These are phyloP conservation scores for Podotricha telesiphe DNA, from an alignment of 2,888 invertebrate genomes.

Conservation along the genomic window DNA sequence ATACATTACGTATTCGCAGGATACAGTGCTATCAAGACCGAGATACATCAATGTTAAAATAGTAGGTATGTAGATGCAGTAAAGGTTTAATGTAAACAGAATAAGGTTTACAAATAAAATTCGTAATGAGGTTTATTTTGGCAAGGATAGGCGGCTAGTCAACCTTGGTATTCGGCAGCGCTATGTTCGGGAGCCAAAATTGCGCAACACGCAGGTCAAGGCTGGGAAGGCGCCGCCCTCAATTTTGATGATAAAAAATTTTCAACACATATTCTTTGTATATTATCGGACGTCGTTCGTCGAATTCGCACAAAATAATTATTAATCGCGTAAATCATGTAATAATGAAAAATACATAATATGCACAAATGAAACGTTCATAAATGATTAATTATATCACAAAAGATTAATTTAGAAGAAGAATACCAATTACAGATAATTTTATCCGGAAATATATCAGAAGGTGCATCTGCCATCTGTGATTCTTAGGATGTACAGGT, in stretches of 20 bases:
- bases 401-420: too few species aligned
- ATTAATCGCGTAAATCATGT: background rate
- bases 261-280: slow-evolving; percentile 59
- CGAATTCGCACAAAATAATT: slow-evolving; percentile 44
- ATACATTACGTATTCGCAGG: background rate
- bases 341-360: background rate
- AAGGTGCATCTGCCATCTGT: too few species aligned
- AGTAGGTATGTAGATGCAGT: background rate
- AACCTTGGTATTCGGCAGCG: slow-evolving; percentile 65
- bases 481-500: too few species aligned
- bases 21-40: background rate
- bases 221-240: slow-evolving; percentile 70
- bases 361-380: background rate
- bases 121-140: slow-evolving; percentile 56
- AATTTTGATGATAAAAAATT: slow-evolving; percentile 69
- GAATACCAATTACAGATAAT: too few species aligned
- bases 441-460: too few species aligned
- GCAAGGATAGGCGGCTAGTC: slow-evolving; percentile 68
- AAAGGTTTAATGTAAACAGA: slow-evolving; percentile 38
- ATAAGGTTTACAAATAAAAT: slow-evolving; percentile 47
- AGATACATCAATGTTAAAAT: background rate
- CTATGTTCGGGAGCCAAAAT: slow-evolving; percentile 57
- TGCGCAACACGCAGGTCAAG: slow-evolving; percentile 76
- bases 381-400: too few species aligned
- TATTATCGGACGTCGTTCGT: slow-evolving; percentile 53